Conservation (phyloP, 2,888 invertebrate species). For the Drosophila recens region DNA sequence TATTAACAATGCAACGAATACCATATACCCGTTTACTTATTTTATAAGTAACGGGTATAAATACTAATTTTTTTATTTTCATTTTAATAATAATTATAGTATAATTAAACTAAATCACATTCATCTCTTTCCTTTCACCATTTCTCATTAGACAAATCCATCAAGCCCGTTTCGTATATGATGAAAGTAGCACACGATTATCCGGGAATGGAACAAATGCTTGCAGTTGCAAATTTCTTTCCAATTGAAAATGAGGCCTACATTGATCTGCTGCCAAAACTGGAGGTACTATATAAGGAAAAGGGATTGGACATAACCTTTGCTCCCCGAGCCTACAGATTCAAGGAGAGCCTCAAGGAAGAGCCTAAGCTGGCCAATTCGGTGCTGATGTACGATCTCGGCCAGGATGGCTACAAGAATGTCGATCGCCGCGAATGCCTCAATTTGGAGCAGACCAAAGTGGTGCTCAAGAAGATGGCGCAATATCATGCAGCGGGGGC, state of each 20-base stretch:
- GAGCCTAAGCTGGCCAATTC: conserved; percentile 58
- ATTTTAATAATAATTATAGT: too few relatives aligned
- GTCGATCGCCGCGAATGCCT: conserved; percentile 78
- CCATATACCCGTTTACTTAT: too few relatives aligned
- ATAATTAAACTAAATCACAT: too few relatives aligned
- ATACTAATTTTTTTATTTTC: too few relatives aligned
- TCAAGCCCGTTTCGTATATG: conserved; percentile 65
- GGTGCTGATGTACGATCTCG: conserved; percentile 80
- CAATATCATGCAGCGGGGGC: conserved; percentile 83
- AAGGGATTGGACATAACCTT: conserved; percentile 59
- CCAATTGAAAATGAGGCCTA: conserved; percentile 64
- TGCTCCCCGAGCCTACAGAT: conserved; percentile 57
- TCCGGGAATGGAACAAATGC: conserved; percentile 57
- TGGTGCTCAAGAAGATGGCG: conserved; percentile 78
- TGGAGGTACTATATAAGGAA: conserved; percentile 65
- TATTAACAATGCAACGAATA: too few relatives aligned
- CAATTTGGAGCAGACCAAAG: conserved; percentile 74
- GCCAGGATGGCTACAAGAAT: conserved; percentile 74
- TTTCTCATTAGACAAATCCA: conserved; percentile 56
- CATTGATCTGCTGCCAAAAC: conserved; percentile 67
- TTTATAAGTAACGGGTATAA: too few relatives aligned
- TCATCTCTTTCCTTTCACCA: not conserved
- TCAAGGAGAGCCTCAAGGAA: conserved; percentile 41
- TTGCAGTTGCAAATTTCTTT: conserved; percentile 70
- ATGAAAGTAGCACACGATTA: conserved; percentile 76